These are phyloP conservation scores for Chrysina gloriosa DNA, from an alignment of 2,888 invertebrate genomes.

Conservation along the genomic window DNA sequence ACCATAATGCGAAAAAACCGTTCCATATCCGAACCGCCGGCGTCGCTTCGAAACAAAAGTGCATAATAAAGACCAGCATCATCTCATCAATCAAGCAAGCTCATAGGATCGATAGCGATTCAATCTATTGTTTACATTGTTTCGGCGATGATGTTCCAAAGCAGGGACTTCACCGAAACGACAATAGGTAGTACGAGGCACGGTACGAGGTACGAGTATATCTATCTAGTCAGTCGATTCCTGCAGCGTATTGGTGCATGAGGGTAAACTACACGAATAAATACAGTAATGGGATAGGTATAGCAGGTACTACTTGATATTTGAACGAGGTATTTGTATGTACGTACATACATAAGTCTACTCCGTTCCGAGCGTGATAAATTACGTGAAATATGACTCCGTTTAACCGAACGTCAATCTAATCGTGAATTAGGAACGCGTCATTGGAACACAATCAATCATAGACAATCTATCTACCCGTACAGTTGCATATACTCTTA, in stretches of 20 bases:
- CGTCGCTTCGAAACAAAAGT: background rate
- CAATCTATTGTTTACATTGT: slow-evolving; percentile 7
- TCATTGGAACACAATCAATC: slow-evolving; percentile 31
- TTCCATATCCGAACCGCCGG: background rate
- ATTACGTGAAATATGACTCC: slow-evolving; percentile 33
- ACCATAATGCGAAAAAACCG: background rate
- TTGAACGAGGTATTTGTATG: background rate
- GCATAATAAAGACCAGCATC: background rate
- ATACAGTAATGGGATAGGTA: background rate
- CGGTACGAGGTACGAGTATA: background rate
- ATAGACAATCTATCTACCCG: slow-evolving; percentile 19
- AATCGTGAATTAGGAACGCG: slow-evolving; percentile 25
- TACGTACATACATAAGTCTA: background rate
- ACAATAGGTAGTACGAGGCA: background rate
- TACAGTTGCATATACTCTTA: background rate
- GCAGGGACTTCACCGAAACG: background rate
- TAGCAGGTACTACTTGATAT: background rate
- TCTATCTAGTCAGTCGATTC: background rate
- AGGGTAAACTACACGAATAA: background rate
- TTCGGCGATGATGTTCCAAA: background rate
- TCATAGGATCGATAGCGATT: background rate
- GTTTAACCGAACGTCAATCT: slow-evolving; percentile 29
- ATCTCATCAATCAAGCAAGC: slow-evolving; percentile 7
- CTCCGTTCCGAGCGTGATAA: background rate
- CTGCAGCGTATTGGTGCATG: background rate